Percentiles rank a stretch among this genome's conserved stretches.
Evolutionary conservation across 1,140 invertebrate species (phyloP).

Genomic region (Steinernema feltiae): DNA sequence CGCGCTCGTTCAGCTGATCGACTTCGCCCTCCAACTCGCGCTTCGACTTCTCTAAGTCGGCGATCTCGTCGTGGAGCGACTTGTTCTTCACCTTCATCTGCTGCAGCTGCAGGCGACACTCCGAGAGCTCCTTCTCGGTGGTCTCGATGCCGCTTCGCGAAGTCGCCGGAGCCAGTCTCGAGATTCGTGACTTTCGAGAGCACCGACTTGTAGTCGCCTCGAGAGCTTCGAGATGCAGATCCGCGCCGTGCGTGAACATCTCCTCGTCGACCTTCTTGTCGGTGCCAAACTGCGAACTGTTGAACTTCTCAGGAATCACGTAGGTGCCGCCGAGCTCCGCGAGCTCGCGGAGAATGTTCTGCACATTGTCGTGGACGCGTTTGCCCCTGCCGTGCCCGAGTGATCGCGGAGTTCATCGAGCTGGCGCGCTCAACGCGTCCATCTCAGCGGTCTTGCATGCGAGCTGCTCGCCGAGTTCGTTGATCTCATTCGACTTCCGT

Average conservation of each 20-base stretch:
- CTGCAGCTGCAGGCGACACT: conserved; percentile 81
- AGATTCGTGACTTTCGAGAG: conserved; percentile 66
- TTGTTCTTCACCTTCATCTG: conserved; percentile 94
- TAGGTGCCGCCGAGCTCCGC: conserved; percentile 84
- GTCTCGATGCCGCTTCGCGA: conserved; percentile 83
- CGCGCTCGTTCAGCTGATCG: conserved; percentile 78
- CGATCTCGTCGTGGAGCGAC: conserved; percentile 84
- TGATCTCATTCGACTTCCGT: conserved; percentile 85
- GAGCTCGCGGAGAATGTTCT: conserved; percentile 85
- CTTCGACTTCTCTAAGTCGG: conserved; percentile 87
- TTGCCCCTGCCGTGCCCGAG: conserved; percentile 78
- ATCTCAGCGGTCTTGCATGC: conserved; percentile 68
- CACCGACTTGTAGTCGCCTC: conserved; percentile 88
- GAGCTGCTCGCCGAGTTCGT: conserved; percentile 73
- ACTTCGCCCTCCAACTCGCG: conserved; percentile 75
- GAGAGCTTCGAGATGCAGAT: conserved; percentile 97
- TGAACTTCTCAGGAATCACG: conserved; percentile 67
- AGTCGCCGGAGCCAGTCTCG: conserved; percentile 78
- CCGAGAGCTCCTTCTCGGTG: conserved; percentile 82
- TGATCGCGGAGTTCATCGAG: conserved; percentile 84
- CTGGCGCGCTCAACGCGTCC: conserved; percentile 62
- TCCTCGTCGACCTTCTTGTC: conserved; percentile 78
- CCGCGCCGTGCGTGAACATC: conserved; percentile 93
- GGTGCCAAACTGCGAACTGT: conserved; percentile 47
- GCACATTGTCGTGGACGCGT: conserved; percentile 85